Evolutionary conservation across 1,140 invertebrate species (phyloP).

Genomic region (Physella acuta): DNA sequence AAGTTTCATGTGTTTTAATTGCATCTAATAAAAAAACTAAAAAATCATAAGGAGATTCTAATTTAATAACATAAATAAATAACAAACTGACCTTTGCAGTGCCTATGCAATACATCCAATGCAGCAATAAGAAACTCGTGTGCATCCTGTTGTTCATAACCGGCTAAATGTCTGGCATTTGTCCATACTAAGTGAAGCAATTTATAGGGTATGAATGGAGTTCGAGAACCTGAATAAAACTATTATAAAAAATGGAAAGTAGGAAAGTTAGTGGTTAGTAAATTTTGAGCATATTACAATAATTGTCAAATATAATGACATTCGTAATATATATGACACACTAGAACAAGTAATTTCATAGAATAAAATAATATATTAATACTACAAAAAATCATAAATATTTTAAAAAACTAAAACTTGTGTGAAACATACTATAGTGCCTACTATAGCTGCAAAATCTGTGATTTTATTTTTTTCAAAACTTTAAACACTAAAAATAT

Average conservation of each 20-base stretch:
- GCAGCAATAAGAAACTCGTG: conserved; percentile 98
- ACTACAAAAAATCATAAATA: too few species aligned
- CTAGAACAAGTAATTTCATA: too few species aligned
- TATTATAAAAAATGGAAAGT: conserved; percentile 62
- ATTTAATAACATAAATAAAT: neutral
- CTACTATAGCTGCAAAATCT: too few species aligned
- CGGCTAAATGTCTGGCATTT: conserved; percentile 90
- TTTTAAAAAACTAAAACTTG: too few species aligned
- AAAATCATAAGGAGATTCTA: neutral
- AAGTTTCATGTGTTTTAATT: neutral
- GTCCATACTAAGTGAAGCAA: conserved; percentile 94
- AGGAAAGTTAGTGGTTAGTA: too few species aligned
- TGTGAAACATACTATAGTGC: too few species aligned
- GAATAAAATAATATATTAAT: too few species aligned
- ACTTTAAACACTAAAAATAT: too few species aligned
- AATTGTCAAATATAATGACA: too few species aligned
- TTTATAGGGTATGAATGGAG: conserved; percentile 83
- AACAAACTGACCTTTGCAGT: conserved; percentile 65
- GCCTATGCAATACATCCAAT: conserved; percentile 87
- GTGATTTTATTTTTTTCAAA: too few species aligned
- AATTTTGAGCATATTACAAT: too few species aligned
- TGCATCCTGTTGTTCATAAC: conserved; percentile 97
- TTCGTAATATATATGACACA: too few species aligned
- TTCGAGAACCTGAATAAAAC: conserved; percentile 89
- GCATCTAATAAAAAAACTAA: neutral